Evolutionary conservation across 2,797 vertebrate genomes (phyloP).

Genomic region (Phylloscopus collybita): DNA sequence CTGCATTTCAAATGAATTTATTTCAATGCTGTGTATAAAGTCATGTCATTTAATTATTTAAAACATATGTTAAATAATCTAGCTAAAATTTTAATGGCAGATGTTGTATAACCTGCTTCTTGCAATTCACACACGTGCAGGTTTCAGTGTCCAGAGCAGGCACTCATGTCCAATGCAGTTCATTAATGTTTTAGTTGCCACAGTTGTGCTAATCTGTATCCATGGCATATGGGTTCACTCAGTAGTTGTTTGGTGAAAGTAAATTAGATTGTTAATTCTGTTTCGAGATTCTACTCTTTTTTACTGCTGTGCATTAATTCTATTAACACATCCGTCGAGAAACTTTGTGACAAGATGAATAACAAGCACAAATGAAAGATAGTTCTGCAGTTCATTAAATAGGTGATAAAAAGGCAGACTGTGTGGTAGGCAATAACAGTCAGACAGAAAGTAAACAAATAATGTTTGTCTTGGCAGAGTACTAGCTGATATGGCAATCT

Average conservation of each 20-base stretch:
- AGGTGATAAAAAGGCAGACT: conserved; percentile 7
- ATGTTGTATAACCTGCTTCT: background rate
- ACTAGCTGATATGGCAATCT: background rate
- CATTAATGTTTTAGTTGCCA: background rate
- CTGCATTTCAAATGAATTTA: background rate
- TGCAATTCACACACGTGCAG: background rate
- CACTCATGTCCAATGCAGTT: background rate
- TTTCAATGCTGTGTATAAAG: background rate
- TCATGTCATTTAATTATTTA: background rate
- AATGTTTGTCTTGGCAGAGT: background rate
- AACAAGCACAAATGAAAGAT: background rate
- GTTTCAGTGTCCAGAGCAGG: background rate
- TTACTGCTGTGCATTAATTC: conserved; percentile 26
- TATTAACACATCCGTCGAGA: background rate
- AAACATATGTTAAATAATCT: background rate
- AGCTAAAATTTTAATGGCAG: background rate
- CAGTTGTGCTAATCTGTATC: background rate
- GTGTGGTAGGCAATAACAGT: background rate
- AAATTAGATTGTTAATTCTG: conserved; percentile 43
- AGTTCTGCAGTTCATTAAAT: conserved; percentile 25
- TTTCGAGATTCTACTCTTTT: conserved; percentile 5
- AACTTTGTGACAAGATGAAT: background rate
- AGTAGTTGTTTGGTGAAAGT: background rate
- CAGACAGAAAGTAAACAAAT: background rate
- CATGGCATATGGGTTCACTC: background rate